These are phyloP conservation scores for Pygoscelis antarcticus DNA, from an alignment of 2,113 vertebrate species.

Conservation along the genomic window DNA sequence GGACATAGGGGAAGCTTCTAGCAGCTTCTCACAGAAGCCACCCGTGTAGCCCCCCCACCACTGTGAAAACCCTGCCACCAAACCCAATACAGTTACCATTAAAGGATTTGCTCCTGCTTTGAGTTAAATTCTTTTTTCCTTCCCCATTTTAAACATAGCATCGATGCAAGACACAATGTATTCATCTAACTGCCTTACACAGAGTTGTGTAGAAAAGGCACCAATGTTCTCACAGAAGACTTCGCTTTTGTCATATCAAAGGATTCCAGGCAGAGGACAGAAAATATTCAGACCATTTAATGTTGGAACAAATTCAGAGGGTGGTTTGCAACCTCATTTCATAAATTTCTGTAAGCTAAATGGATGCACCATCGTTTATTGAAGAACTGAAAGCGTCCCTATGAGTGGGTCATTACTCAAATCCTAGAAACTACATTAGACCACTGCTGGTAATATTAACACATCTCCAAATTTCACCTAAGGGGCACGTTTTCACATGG, in stretches of 20 bases:
- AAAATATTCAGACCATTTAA: not conserved
- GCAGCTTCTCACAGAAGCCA: not conserved
- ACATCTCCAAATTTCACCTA: not conserved
- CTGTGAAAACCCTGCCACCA: not conserved
- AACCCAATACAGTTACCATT: not conserved
- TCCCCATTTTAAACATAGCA: not conserved
- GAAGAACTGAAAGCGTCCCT: not conserved
- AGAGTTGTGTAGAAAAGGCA: not conserved
- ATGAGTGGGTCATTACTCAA: not conserved
- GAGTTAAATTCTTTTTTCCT: not conserved
- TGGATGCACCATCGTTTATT: not conserved
- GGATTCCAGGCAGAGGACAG: not conserved
- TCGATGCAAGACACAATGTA: not conserved
- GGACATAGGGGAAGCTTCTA: not conserved
- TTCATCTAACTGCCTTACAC: not conserved
- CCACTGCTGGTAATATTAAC: not conserved
- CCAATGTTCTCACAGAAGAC: not conserved
- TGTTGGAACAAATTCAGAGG: not conserved
- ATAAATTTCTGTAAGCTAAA: not conserved
- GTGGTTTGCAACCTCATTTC: not conserved
- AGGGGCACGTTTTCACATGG: not conserved
- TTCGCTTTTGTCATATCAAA: not conserved
- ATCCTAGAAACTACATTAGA: not conserved
- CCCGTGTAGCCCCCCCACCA: not conserved
- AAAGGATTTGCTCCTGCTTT: not conserved